phyloP scores from a whole-genome alignment of 2,888 invertebrate genomes.

The Acronicta aceris region DNA sequence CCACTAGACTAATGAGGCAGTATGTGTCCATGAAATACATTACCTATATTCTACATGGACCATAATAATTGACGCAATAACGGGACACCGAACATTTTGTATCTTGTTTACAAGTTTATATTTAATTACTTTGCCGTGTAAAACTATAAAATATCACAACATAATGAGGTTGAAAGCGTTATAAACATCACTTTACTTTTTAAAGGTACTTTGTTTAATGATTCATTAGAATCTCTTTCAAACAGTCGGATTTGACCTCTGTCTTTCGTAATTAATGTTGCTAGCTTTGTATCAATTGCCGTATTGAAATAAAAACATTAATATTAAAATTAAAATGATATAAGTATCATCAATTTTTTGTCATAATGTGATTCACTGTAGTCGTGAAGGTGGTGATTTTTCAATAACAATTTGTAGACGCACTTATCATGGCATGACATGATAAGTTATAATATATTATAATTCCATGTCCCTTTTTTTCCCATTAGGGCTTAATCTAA shows the following conservation, averaged over 20 bases:
- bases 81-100: slow-evolving; percentile 55
- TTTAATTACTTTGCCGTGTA: slow-evolving; percentile 68
- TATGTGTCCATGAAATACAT: slow-evolving; percentile 65
- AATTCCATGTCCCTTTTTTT: too few species aligned
- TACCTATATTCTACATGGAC: slow-evolving; percentile 43
- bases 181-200: slow-evolving; percentile 63
- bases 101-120: slow-evolving; percentile 76
- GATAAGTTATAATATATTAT: too few species aligned
- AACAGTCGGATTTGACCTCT: slow-evolving; percentile 59
- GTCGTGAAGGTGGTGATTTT: too few species aligned
- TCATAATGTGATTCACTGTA: too few species aligned
- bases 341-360: too few species aligned
- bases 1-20: too few species aligned
- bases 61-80: slow-evolving; percentile 35
- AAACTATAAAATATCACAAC: slow-evolving; percentile 70
- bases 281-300: slow-evolving; percentile 26
- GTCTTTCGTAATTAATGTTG: slow-evolving; percentile 55
- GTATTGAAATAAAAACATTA: slow-evolving; percentile 3
- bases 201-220: slow-evolving; percentile 65
- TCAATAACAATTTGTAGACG: too few species aligned
- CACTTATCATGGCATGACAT: too few species aligned
- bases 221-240: slow-evolving; percentile 65
- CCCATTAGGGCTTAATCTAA: too few species aligned
- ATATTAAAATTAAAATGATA: too few species aligned
- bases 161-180: slow-evolving; percentile 73